Percentiles rank a stretch among this genome's conserved stretches.
phyloP scores from a whole-genome alignment of 2,113 vertebrate species.

The Cygnus buccinator region DNA sequence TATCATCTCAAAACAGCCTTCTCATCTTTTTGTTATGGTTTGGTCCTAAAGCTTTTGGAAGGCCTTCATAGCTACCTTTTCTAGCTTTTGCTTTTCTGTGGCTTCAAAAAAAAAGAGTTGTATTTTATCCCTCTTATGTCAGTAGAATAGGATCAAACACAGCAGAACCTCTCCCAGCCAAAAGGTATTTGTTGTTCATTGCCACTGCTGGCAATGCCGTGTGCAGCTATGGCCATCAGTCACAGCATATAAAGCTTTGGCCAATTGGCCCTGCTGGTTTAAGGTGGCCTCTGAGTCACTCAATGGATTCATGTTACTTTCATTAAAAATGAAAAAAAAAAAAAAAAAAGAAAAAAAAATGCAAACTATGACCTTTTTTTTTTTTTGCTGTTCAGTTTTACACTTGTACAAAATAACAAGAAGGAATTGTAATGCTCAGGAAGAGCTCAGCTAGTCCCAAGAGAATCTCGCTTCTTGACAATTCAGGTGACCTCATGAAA shows the following conservation, averaged over 20 bases:
- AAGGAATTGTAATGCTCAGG: not conserved
- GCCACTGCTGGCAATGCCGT: not conserved
- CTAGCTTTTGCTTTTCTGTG: not conserved
- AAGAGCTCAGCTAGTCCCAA: not conserved
- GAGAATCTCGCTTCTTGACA: constrained; percentile 11
- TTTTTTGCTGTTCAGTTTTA: not conserved
- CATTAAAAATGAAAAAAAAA: not conserved
- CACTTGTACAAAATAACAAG: not conserved
- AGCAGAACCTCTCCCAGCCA: not conserved
- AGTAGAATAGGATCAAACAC: not conserved
- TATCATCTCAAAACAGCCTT: not conserved
- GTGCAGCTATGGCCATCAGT: not conserved
- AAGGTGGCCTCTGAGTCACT: not conserved
- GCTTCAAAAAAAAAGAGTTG: not conserved
- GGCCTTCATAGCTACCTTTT: not conserved
- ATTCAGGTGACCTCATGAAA: not conserved
- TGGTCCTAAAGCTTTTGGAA: not conserved
- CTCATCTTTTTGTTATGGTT: not conserved
- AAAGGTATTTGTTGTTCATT: not conserved
- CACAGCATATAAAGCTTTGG: not conserved
- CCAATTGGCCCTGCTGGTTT: not conserved
- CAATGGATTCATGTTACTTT: not conserved
- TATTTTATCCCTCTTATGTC: not conserved
- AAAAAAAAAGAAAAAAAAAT: not conserved
- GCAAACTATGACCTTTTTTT: not conserved